Evolutionary conservation across 1,140 invertebrate species (phyloP), one percentile per base, ranked within the genome.

Genomic region (Sycophaga agraensis): DNA sequence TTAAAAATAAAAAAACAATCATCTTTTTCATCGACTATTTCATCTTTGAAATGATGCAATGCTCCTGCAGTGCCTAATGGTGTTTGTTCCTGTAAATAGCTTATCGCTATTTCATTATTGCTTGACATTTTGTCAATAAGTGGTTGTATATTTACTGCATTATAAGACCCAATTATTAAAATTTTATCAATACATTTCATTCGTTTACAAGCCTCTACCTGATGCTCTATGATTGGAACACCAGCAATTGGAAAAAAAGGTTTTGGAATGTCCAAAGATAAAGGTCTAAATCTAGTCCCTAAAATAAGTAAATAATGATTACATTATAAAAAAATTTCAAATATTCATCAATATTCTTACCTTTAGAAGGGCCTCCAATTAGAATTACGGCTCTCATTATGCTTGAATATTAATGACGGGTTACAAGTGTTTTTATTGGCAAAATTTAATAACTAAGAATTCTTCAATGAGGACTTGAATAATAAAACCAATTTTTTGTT

Each of bases 211-310:
- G 96, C 94, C 82, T 98, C 94, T 58, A 99, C 97, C 68, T 98
- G 94, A 82, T 99, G 97, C 71, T 99, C 94, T 65, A 99, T 94
- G 66, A 96, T 83, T 2, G 94, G 94, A 22, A 95, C 80, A 1
- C 97, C 97, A 62, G 96, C 97, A 16, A 99, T 89, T 5, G 96
- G 96, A 78, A 99, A 99, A 6, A 99, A 73, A 0, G 97, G 97
- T 74, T 99, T 99, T 4, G 97, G 97, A 35, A 94, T 88, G 73
- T 99, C 96, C 63, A 99, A 79, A 0, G 96, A 99, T 4, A 99
- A 81, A 0, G 97, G 97, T 5, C 97, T 88, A 77, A 99, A 99
- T 57, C 97, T 84, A 11, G 97, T 99, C 12, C 96, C 95, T 97
- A 74, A 64, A 66, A 35, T 26, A 43, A 68, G 46, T 28, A 66